Evolutionary conservation across 2,888 invertebrate genomes (phyloP).

Genomic region (Carpatolechia fugitivella): DNA sequence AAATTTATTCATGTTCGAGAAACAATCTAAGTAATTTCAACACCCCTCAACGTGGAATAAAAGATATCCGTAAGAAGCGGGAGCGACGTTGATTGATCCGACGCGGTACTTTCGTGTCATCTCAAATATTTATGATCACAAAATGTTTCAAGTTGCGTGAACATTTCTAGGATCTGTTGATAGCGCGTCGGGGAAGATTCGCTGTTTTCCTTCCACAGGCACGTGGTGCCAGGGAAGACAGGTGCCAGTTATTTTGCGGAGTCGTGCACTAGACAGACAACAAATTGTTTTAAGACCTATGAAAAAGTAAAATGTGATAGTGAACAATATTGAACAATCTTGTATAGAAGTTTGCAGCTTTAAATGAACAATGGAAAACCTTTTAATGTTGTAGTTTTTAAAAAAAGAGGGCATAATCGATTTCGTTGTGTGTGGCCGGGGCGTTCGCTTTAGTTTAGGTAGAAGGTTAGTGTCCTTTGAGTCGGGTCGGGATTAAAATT

Average conservation of each 20-base stretch:
- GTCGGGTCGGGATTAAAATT: constrained; percentile 8
- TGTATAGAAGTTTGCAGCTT: no score
- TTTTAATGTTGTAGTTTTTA: neutral
- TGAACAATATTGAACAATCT: no score
- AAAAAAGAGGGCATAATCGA: neutral
- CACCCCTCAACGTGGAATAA: constrained; percentile 28
- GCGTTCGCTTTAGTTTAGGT: neutral
- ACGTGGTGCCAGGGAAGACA: neutral
- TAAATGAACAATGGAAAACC: no score
- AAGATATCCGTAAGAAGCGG: constrained; percentile 25
- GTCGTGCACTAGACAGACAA: constrained; percentile 1
- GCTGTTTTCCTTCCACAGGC: constrained; percentile 20
- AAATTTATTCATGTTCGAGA: constrained; percentile 34
- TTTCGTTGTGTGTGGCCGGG: constrained; percentile 8
- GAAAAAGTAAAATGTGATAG: neutral
- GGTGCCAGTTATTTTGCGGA: constrained; percentile 10
- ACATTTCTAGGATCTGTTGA: constrained; percentile 9
- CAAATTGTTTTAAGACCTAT: neutral
- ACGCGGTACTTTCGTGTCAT: constrained; percentile 23
- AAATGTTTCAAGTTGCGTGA: constrained; percentile 20
- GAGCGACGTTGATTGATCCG: constrained; percentile 24
- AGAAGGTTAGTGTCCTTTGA: neutral
- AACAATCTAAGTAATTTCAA: constrained; percentile 33
- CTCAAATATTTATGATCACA: constrained; percentile 26
- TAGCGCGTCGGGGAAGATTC: constrained; percentile 21